Base-by-base conservation (phyloP, 2,113 vertebrate species). In the Ammodytes marinus region DNA sequence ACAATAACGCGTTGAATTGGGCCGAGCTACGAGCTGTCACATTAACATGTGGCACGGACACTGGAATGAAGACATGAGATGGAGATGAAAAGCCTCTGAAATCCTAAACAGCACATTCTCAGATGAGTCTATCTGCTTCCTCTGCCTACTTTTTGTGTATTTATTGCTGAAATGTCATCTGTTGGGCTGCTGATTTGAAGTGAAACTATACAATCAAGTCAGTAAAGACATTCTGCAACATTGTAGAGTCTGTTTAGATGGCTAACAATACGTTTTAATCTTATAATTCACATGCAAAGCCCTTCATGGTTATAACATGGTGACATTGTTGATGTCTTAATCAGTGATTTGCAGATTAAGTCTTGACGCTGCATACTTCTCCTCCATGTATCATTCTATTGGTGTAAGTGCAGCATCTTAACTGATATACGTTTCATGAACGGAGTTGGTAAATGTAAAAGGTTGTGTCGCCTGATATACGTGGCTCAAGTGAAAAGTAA, bases 1-100 rank as follows among this genome's bases (percentile, higher is more conserved):
- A 88, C 86, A 87, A 83, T 90, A 87, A 92, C 69, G 67, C 9
- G 19, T 60, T 80, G 79, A 90, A 91, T 82, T 81, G 85, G 90
- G 80, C 64, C 43, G 73, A 91, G 75, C 81, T 61, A 87, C 10
- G 81, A 85, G 78, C 87, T 91, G 92, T 92, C 86, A 90, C 79
- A 88, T 92, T 91, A 91, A 83, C 86, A 89, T 86, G 79, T 88
- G 75, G 59, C 47, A 74, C n/a, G 7, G 61, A 63, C 76, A 55
- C 39, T 14, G 52, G 71, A 87, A 83, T 81, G 39, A 77, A 84
- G 81, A 68, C 2, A 10, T 27, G 27, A 27, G 27, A 27, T 27
- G 27, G 27, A 27, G 27, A 27, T 27, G 35, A 0, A 55, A 64
- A 68, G 70, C 59, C 55, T 89, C 55, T 79, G 68, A 80, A 83